phyloP scores from a whole-genome alignment of 2,113 vertebrate species.

The Cinclus mexicanus region DNA sequence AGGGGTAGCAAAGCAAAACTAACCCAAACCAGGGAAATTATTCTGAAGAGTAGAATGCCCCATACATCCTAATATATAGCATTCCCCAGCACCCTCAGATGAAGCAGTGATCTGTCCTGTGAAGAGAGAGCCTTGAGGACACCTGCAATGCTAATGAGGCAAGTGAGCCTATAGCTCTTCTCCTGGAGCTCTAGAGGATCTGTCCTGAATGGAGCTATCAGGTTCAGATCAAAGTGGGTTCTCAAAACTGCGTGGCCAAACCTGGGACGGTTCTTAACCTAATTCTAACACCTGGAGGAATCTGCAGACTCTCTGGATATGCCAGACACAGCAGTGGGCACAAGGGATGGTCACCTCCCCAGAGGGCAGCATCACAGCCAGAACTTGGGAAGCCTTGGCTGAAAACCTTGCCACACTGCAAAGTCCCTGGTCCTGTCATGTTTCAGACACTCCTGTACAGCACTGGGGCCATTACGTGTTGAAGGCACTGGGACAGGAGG shows the following conservation, averaged over 20 bases:
- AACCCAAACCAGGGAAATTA: background rate
- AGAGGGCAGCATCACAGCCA: fast-evolving
- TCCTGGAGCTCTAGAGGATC: background rate
- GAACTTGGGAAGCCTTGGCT: background rate
- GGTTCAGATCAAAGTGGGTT: background rate
- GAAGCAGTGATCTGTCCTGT: background rate
- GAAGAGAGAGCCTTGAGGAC: background rate
- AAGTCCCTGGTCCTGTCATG: background rate
- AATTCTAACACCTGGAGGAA: background rate
- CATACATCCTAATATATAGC: background rate
- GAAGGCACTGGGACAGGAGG: background rate
- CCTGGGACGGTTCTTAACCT: background rate
- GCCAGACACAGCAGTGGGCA: background rate
- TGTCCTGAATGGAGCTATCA: background rate
- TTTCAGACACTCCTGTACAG: fast-evolving
- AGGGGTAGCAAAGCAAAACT: background rate
- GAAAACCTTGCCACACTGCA: fast-evolving
- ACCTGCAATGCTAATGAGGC: background rate
- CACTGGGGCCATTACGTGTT: fast-evolving
- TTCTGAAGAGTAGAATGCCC: background rate
- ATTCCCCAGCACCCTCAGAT: background rate
- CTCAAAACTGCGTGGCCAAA: background rate
- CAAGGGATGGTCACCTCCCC: background rate
- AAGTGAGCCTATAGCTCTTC: background rate
- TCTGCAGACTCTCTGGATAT: background rate